Base-by-base conservation (phyloP, 2,888 invertebrate species). In the Craniophora ligustri region DNA sequence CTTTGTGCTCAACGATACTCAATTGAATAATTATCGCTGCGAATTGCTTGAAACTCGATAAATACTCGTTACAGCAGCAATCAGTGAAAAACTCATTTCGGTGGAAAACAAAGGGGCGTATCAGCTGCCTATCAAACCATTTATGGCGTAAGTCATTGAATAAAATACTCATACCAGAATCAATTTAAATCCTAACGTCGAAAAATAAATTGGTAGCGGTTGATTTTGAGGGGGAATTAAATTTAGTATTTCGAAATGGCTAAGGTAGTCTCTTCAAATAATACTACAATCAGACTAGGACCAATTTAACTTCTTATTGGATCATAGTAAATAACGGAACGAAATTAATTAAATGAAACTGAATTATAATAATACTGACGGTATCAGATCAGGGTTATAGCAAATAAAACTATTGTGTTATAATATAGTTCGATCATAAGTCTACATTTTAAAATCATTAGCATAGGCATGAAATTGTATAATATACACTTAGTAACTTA, bases 21-120 rank as follows among this genome's bases (percentile, higher is more conserved):
- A 41, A 65, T 45, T 59, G 44, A 62, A 59, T 62, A 45, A 59
- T 63, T 59, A 48, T 48, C 26, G 21, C 48, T 31, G 16, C 23
- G 30, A 64, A 64, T 67, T 53, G 51, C 67, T 48, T 48, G 62
- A 48, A 63, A 51, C 26, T 67, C 67, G 61, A 67, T 67, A 63
- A 64, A 67, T 48, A 53, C 53, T 67, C 31, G 40, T 67, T 61
- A 44, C 62, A 41, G 51, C 39, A 66, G 60, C 63, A 63, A 63
- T 63, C 63, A 66, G 67, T 67, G 53, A 64, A 64, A 66, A 64
- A 67, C 64, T 64, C 64, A 64, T 64, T 64, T 64, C 53, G 14
- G 32, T 45, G 44, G 40, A 23, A 67, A 61, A 64, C 64, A 64
- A 64, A 50, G 64, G 53, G 18, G 36, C 64, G 19, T 64, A 64